phyloP scores from a whole-genome alignment of 2,888 invertebrate species.

The Diabrotica balteata region DNA sequence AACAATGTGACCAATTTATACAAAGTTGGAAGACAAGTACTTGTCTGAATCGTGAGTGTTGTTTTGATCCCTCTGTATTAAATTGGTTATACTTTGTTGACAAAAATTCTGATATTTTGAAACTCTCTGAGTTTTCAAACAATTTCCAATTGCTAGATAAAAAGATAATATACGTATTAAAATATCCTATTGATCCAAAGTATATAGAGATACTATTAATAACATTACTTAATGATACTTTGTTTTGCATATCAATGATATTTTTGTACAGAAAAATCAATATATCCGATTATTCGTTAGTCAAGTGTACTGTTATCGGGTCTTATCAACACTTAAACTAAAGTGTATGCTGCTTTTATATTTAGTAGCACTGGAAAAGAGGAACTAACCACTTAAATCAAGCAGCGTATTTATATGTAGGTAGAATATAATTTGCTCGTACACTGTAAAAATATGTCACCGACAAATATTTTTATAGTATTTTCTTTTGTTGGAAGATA shows the following conservation, averaged over 20 bases:
- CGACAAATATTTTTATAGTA: slow-evolving; percentile 2
- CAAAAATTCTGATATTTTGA: too few species aligned
- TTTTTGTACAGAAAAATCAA: slow-evolving; percentile 18
- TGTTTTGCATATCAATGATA: slow-evolving; percentile 5
- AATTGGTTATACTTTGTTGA: too few species aligned
- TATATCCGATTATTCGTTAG: slow-evolving; percentile 16
- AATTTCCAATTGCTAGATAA: too few species aligned
- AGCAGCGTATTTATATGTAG: slow-evolving; percentile 19
- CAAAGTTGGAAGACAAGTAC: too few species aligned
- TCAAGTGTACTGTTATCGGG: slow-evolving; percentile 15
- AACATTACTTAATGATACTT: background rate
- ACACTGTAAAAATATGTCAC: slow-evolving; percentile 1
- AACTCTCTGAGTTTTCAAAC: too few species aligned
- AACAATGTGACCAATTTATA: too few species aligned
- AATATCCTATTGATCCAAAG: too few species aligned
- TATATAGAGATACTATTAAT: too few species aligned
- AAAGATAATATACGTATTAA: too few species aligned
- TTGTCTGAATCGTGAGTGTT: too few species aligned
- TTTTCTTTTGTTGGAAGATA: too few species aligned
- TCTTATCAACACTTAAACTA: slow-evolving; percentile 22
- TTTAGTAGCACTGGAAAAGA: slow-evolving; percentile 28
- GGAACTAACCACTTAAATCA: slow-evolving; percentile 37
- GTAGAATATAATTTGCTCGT: background rate
- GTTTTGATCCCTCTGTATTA: too few species aligned
- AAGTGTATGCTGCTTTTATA: slow-evolving; percentile 32